Conservation (phyloP, 2,888 invertebrate species). For the Itoplectis maculator region DNA sequence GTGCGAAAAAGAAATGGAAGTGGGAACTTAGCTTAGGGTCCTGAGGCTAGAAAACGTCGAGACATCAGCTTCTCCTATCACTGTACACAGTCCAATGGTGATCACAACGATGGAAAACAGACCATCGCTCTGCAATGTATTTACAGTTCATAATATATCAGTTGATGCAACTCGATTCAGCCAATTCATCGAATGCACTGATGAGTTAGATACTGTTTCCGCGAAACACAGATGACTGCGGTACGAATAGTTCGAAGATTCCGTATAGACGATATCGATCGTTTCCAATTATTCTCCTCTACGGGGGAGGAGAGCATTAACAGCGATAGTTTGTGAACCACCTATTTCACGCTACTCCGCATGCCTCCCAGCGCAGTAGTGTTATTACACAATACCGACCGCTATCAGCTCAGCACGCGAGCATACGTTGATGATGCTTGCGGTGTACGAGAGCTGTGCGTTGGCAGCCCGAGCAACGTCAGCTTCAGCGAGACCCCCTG, state of each 20-base stretch:
- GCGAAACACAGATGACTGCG: not conserved
- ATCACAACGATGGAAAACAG: not conserved
- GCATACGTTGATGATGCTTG: conserved; percentile 3
- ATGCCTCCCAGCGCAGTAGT: conserved; percentile 4
- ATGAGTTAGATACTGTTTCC: not conserved
- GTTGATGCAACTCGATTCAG: not conserved
- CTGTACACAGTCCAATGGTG: conserved; percentile 34
- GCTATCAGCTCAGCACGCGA: not conserved
- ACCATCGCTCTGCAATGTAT: too few species aligned
- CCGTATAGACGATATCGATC: conserved; percentile 4
- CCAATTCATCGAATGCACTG: not conserved
- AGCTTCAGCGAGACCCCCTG: not conserved
- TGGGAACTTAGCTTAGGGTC: conserved; percentile 32
- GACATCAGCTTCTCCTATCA: conserved; percentile 36
- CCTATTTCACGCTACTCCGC: not conserved
- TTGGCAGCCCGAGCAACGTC: not conserved
- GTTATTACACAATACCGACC: not conserved
- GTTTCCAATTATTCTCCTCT: not conserved
- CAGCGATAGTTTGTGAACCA: not conserved
- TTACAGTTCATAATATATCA: not conserved
- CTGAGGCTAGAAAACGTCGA: conserved; percentile 14
- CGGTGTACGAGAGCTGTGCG: not conserved
- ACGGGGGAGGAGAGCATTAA: conserved; percentile 1
- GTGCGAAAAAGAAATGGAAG: conserved; percentile 54
- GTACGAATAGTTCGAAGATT: not conserved